These are phyloP conservation scores for Ricordea florida DNA, from an alignment of 92 coral and sea anemone genomes.

Conservation along the genomic window DNA sequence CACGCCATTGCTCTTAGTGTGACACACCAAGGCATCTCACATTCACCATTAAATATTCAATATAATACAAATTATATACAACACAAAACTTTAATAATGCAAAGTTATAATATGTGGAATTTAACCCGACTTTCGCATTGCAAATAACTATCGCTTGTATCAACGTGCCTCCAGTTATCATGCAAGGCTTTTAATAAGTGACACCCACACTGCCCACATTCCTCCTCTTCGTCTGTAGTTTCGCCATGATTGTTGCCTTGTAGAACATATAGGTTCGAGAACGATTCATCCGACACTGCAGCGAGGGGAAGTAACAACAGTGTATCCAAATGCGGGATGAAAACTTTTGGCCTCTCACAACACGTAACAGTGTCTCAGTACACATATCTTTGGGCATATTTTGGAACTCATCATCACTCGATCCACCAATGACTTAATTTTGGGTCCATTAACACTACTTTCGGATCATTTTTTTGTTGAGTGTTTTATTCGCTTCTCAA, in stretches of 20 bases:
- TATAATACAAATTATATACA: not conserved
- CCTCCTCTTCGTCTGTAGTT: not conserved
- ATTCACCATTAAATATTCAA: not conserved
- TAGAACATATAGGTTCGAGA: not conserved
- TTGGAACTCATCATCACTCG: no score
- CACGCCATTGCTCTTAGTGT: constrained; percentile 20
- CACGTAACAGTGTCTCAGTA: no score
- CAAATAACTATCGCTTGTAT: no score
- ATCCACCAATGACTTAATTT: no score
- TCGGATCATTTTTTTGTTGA: no score
- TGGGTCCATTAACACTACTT: no score
- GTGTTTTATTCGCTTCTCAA: no score
- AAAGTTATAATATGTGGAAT: not conserved
- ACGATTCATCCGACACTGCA: not conserved
- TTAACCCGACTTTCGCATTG: no score
- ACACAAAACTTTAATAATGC: not conserved
- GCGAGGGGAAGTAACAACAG: not conserved
- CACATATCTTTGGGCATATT: no score
- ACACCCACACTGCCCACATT: not conserved
- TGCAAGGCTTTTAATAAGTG: not conserved
- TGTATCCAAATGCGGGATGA: no score
- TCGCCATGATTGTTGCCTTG: not conserved
- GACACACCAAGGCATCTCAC: not conserved
- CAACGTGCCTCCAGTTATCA: not conserved
- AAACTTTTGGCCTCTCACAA: no score